Evolutionary conservation across 2,797 vertebrate species (phyloP).

Genomic region (Bryconaethiops microstoma): DNA sequence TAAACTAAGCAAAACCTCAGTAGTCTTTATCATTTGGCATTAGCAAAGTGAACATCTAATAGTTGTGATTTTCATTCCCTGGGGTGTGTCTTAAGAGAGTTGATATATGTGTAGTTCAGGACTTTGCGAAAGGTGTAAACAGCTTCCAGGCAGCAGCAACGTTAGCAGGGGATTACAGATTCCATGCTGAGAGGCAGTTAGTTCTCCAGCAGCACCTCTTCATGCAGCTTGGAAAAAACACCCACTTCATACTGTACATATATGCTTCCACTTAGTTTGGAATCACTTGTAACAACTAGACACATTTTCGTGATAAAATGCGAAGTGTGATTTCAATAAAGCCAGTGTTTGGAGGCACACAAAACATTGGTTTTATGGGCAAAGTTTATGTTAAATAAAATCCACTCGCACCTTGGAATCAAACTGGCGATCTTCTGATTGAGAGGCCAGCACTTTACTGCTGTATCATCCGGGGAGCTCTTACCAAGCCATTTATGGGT

Average conservation of each 20-base stretch:
- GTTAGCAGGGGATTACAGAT: constrained; percentile 45
- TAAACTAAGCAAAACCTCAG: not conserved
- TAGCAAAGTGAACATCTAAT: not conserved
- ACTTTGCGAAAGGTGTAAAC: constrained; percentile 46
- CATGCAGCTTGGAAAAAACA: constrained; percentile 5
- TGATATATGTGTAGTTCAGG: constrained; percentile 40
- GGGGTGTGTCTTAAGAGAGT: constrained; percentile 16
- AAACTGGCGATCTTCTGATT: too few species aligned
- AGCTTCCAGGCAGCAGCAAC: constrained; percentile 33
- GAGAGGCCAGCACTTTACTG: too few species aligned
- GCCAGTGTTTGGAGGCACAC: too few species aligned
- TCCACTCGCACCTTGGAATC: too few species aligned
- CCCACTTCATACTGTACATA: not conserved
- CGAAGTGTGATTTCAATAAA: too few species aligned
- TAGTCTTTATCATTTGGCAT: not conserved
- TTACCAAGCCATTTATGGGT: too few species aligned
- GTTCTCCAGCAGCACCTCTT: constrained; percentile 17
- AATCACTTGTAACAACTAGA: not conserved
- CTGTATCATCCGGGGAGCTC: too few species aligned
- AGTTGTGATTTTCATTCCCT: constrained; percentile 14
- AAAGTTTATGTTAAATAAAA: too few species aligned
- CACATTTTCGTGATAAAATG: too few species aligned
- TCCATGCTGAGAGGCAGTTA: constrained; percentile 8
- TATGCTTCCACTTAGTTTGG: not conserved
- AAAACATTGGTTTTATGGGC: too few species aligned